Base-by-base conservation (phyloP, 2,113 vertebrate genomes). In the Nothocercus nigrocapillus region DNA sequence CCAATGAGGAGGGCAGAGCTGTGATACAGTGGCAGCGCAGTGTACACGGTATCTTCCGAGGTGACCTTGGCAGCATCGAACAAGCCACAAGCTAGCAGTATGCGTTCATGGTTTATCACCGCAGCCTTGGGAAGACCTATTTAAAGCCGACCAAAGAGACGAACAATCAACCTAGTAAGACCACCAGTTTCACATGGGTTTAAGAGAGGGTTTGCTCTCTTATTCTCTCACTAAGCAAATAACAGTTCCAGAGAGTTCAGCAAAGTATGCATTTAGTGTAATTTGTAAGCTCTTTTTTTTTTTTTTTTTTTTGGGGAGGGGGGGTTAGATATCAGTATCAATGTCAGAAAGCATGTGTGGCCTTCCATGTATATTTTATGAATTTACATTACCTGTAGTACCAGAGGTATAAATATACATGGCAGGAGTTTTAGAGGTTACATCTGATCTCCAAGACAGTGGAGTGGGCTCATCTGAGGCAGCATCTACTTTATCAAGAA, bases 391-490 rank as follows among this genome's bases (percentile, higher is more conserved):
- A 99, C 99, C 99, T 98, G 98, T 99, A 30, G 98, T 99, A 85
- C 98, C 99, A 79, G 99, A 99, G 15, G 99, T 99, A 95, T 99
- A 99, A 83, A 99, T 99, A 73, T 98, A 99, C 69, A 98, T 81
- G 3, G 98, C 98, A 24, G 98, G 98, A 34, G 97, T 98, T 89
- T 97, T 96, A 62, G 97, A 97, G 11, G 97, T 98, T 73, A 98
- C 66, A 74, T 98, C 95, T 11, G 98, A 98, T 89, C 98, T 98
- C 96, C 98, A 97, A 4, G 98, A 98, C 22, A 78, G 96, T 4
- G 98, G 98, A 32, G 96, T 59, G 7, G 98, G 95, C 3, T 95
- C 78, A 51, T 98, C 96, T 1, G 98, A 98, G 2, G 97, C 97
- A 27, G 97, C 94, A 6, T 98, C 98, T 38, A 98, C 96, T 96